Base-by-base conservation (phyloP, 2,797 vertebrate species). In the Acanthopagrus latus region DNA sequence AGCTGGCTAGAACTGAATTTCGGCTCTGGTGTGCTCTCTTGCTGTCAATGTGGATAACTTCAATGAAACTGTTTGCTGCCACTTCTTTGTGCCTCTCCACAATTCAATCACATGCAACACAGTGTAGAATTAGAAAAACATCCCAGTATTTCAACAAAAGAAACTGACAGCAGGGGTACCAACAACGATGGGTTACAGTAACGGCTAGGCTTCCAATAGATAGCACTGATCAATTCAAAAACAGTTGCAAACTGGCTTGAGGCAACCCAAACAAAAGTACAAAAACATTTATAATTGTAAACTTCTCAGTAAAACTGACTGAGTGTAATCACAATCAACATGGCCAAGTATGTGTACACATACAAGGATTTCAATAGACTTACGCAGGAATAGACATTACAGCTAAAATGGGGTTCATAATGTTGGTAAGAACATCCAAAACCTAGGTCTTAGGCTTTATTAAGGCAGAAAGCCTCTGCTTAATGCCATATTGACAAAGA, bases 21-120 rank as follows among this genome's bases (percentile, higher is more conserved):
- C 54, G 74, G 68, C 75, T 67, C 50, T 7, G 5, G 52, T 57
- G 27, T 57, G 29, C 52, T 57, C 56, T 58, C 46, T 29, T 10
- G 25, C 80, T 77, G 78, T 86, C 77, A 66, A 16, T 58, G 64
- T 66, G 63, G 23, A 81, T 74, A 71, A 64, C 75, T 52, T 86
- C 65, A 66, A 14, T 55, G 11, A 68, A 75, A 76, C 60, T 5
- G 66, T 73, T 78, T 54, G 47, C 67, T 74, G 64, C 55, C 83
- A 59, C 48, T 67, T 74, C 62, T 81, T 74, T 57, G 21, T 63
- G 9, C 44, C 38, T 70, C 44, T 71, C 25, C 14, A 71, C 44
- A 58, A 23, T 68, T 78, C 55, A 55, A 60, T 80, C 68, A 69
- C 77, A 66, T 65, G 71, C 64, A 78, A 41, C 43, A n/a, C 57